A percentile compares a stretch with the other conserved stretches of the same genome.
Evolutionary conservation across 1,140 invertebrate genomes (phyloP).

Genomic region (Dinoponera quadriceps): DNA sequence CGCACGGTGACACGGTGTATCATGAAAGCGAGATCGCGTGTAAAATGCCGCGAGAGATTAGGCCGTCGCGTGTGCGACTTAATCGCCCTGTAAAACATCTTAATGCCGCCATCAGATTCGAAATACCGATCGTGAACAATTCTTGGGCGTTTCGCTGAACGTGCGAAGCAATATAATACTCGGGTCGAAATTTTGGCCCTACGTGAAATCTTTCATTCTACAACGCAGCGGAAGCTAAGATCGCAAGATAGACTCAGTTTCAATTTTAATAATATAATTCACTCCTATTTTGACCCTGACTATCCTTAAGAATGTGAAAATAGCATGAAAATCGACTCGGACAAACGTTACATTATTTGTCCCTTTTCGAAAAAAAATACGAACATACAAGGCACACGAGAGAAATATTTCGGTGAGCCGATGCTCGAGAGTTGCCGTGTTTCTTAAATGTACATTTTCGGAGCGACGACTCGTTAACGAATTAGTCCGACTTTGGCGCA

Average conservation of each 20-base stretch:
- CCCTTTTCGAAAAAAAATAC: neutral
- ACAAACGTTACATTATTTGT: neutral
- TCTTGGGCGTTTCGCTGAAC: neutral
- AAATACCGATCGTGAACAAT: neutral
- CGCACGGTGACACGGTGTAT: neutral
- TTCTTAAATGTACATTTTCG: slow-evolving; percentile 30
- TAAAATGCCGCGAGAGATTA: slow-evolving; percentile 21
- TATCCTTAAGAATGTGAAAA: no score
- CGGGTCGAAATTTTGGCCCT: no score
- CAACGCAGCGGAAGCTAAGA: no score
- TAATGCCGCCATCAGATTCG: neutral
- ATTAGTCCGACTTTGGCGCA: slow-evolving; percentile 49
- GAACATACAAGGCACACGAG: neutral
- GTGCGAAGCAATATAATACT: no score
- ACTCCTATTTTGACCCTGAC: no score
- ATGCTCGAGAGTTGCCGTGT: slow-evolving; percentile 13
- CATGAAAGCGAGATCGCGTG: slow-evolving; percentile 21
- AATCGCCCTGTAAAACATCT: slow-evolving; percentile 10
- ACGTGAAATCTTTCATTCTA: no score
- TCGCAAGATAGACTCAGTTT: no score
- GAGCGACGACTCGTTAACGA: slow-evolving; percentile 34
- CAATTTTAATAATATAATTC: no score
- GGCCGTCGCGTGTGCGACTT: neutral
- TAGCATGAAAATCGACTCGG: no score
- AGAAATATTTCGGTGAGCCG: neutral